Evolutionary conservation across 2,888 invertebrate species (phyloP).

Genomic region (Trichogramma dendrolimi): DNA sequence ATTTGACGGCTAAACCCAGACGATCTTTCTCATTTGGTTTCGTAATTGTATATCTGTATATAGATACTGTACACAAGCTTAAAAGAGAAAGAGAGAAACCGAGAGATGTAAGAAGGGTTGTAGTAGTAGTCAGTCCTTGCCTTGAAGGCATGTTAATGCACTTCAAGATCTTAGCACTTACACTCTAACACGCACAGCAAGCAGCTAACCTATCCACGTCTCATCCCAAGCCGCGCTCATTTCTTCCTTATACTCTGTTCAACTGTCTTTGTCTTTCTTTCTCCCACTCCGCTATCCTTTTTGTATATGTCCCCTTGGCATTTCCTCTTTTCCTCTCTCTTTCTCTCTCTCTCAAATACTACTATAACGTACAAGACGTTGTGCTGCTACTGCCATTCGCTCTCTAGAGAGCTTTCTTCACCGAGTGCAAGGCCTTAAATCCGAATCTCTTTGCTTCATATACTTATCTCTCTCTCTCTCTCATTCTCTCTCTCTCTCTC

Average conservation of each 20-base stretch:
- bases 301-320: constrained; percentile 2
- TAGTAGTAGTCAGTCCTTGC: constrained; percentile 51
- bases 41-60: not conserved
- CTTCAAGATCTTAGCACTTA: constrained; percentile 53
- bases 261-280: not conserved
- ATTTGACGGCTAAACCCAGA: constrained; percentile 12
- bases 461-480: constrained; percentile 24
- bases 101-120: constrained; percentile 51
- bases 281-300: too few relatives aligned
- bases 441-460: constrained; percentile 46
- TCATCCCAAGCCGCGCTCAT: constrained; percentile 5
- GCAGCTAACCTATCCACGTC: too few relatives aligned
- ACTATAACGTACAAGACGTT: too few relatives aligned
- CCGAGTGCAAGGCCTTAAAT: constrained; percentile 48
- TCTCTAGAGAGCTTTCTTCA: constrained; percentile 50
- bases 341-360: constrained; percentile 26
- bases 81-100: not conserved
- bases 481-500: constrained; percentile 29
- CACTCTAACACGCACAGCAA: constrained; percentile 49
- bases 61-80: not conserved
- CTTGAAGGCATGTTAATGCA: constrained; percentile 52
- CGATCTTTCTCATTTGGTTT: constrained; percentile 5
- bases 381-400: constrained; percentile 31
- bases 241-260: constrained; percentile 18
- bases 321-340: constrained; percentile 29